phyloP scores from a whole-genome alignment of 1,140 invertebrate species.

The Anastrepha ludens region DNA sequence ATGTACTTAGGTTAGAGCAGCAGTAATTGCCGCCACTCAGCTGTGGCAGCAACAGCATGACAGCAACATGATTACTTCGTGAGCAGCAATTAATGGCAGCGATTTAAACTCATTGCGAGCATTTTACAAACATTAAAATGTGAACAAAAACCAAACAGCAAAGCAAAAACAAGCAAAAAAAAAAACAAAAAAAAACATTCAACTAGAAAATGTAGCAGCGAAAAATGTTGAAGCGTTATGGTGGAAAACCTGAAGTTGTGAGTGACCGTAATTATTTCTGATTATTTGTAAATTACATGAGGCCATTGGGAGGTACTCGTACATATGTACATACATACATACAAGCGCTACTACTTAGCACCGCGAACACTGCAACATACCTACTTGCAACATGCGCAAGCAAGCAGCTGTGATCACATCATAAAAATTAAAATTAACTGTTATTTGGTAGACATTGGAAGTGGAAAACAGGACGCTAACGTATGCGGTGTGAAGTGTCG shows the following conservation, averaged over 20 bases:
- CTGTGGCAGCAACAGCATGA: slow-evolving; percentile 36
- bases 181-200: neutral
- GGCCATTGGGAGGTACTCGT: no score
- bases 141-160: neutral
- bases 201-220: neutral
- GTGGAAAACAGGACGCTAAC: slow-evolving; percentile 30
- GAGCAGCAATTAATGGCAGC: slow-evolving; percentile 29
- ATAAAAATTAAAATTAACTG: slow-evolving; percentile 48
- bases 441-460: neutral
- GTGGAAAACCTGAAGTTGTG: slow-evolving; percentile 16
- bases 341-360: neutral
- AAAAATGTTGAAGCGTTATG: neutral
- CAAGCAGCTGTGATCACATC: slow-evolving; percentile 25
- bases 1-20: neutral
- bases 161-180: neutral
- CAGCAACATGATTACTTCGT: slow-evolving; percentile 43
- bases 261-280: slow-evolving; percentile 48
- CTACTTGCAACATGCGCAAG: neutral
- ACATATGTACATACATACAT: neutral
- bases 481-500: neutral
- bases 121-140: slow-evolving; percentile 41
- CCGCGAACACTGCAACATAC: neutral
- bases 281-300: slow-evolving; percentile 33
- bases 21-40: slow-evolving; percentile 9
- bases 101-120: slow-evolving; percentile 43